Evolutionary conservation across 2,888 invertebrate species (phyloP).

Genomic region (Hydropsyche betteni): DNA sequence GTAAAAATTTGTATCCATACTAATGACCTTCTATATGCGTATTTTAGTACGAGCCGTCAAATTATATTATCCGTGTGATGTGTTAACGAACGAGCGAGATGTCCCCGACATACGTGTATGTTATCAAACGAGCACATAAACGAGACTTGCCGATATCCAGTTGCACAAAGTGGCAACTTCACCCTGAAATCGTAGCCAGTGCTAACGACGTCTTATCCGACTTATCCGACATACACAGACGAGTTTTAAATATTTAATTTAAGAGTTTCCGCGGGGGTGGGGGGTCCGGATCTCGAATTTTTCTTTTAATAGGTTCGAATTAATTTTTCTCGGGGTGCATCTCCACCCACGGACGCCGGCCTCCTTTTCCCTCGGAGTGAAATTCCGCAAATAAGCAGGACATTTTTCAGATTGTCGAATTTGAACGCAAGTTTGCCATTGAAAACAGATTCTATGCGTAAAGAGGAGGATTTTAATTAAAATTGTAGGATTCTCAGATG

Average conservation of each 20-base stretch:
- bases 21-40: too few relatives aligned
- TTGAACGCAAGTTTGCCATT: slow-evolving; percentile 37
- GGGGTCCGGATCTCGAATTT: too few relatives aligned
- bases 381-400: slow-evolving; percentile 32
- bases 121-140: neutral
- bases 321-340: slow-evolving; percentile 37
- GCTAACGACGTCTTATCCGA: neutral
- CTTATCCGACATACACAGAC: neutral
- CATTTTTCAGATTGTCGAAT: slow-evolving; percentile 38
- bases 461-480: slow-evolving; percentile 40
- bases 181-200: slow-evolving; percentile 23
- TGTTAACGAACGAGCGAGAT: neutral
- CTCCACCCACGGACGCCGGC: too few relatives aligned
- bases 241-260: slow-evolving; percentile 1
- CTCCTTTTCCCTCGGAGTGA: neutral
- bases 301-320: slow-evolving; percentile 20
- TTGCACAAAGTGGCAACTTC: slow-evolving; percentile 47
- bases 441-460: slow-evolving; percentile 35
- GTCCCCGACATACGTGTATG: neutral
- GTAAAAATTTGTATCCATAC: too few relatives aligned
- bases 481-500: slow-evolving; percentile 25
- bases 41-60: too few relatives aligned
- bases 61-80: neutral
- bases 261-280: slow-evolving; percentile 10
- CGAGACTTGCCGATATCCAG: slow-evolving; percentile 40